phyloP scores from a whole-genome alignment of 37 sponge, comb jelly and placozoan species.

The Bolinopsis microptera region DNA sequence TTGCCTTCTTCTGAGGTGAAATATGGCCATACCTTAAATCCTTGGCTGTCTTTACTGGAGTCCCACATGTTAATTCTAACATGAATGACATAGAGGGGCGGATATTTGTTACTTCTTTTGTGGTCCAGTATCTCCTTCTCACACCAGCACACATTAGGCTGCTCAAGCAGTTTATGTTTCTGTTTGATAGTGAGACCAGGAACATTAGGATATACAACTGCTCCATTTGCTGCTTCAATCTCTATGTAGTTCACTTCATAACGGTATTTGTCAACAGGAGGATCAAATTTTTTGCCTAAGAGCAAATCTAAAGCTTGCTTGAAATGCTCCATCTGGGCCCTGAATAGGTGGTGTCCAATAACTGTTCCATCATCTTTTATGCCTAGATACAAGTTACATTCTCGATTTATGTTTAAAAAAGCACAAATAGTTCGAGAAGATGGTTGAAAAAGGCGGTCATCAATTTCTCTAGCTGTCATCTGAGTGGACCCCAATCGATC shows the following conservation, averaged over 20 bases:
- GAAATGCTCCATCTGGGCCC: constrained; percentile 54
- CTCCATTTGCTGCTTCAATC: background rate
- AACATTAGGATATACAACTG: background rate
- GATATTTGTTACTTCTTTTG: background rate
- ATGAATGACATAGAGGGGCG: constrained; percentile 21
- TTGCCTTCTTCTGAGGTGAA: constrained; percentile 48
- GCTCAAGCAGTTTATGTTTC: constrained; percentile 14
- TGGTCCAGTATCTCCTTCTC: background rate
- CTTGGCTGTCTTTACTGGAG: background rate
- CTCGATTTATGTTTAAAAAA: constrained; percentile 19
- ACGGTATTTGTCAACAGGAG: constrained; percentile 35
- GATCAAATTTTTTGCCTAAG: background rate
- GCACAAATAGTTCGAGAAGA: constrained; percentile 56
- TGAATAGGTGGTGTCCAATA: constrained; percentile 11
- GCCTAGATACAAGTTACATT: constrained; percentile 38
- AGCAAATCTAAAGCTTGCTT: background rate
- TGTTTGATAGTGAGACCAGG: constrained; percentile 14
- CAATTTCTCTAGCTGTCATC: background rate
- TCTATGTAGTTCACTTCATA: constrained; percentile 19
- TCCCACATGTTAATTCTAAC: constrained; percentile 15
- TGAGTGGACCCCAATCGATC: background rate
- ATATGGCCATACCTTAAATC: constrained; percentile 40
- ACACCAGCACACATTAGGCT: constrained; percentile 43
- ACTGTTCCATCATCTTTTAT: constrained; percentile 60
- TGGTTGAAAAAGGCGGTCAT: constrained; percentile 26